Conservation (phyloP, 2,888 invertebrate genomes). For the Cataglyphis livida region DNA sequence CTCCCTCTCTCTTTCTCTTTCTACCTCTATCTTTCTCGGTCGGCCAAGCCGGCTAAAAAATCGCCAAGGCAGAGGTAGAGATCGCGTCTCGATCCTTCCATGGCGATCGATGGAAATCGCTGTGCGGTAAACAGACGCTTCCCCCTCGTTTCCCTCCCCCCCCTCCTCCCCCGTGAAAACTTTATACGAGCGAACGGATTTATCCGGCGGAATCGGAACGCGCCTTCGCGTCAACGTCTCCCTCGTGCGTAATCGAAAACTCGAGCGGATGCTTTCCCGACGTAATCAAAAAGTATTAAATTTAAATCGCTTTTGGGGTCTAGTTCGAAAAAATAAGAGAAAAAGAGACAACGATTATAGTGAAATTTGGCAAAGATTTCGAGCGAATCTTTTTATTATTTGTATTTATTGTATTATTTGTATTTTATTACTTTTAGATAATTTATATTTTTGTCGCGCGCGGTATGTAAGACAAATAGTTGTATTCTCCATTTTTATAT, state of each 20-base stretch:
- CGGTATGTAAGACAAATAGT: not conserved
- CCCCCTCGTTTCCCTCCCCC: not conserved
- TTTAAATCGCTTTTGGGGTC: slow-evolving; percentile 23
- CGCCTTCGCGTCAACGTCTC: slow-evolving; percentile 8
- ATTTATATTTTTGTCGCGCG: not conserved
- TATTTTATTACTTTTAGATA: not conserved
- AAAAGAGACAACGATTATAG: not conserved
- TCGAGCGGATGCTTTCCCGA: not conserved
- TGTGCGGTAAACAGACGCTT: slow-evolving; percentile 46
- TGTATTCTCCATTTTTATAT: not conserved
- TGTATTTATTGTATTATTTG: too few species aligned
- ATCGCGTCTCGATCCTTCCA: slow-evolving; percentile 55
- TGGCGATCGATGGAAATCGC: slow-evolving; percentile 51
- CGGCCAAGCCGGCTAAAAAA: slow-evolving; percentile 37
- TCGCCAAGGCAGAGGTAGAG: slow-evolving; percentile 23
- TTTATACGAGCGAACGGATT: slow-evolving; percentile 34
- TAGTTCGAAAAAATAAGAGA: slow-evolving; percentile 6
- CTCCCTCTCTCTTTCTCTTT: slow-evolving; percentile 48
- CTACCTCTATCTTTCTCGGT: slow-evolving; percentile 14
- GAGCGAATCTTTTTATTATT: not conserved
- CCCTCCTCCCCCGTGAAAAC: not conserved
- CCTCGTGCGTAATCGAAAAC: not conserved
- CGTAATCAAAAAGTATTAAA: slow-evolving; percentile 26
- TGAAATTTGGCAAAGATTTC: not conserved
- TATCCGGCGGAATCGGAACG: slow-evolving; percentile 44